Evolutionary conservation across 2,797 vertebrate genomes (phyloP), one percentile per base, ranked within the genome.

Genomic region (Centroberyx gerrardi): DNA sequence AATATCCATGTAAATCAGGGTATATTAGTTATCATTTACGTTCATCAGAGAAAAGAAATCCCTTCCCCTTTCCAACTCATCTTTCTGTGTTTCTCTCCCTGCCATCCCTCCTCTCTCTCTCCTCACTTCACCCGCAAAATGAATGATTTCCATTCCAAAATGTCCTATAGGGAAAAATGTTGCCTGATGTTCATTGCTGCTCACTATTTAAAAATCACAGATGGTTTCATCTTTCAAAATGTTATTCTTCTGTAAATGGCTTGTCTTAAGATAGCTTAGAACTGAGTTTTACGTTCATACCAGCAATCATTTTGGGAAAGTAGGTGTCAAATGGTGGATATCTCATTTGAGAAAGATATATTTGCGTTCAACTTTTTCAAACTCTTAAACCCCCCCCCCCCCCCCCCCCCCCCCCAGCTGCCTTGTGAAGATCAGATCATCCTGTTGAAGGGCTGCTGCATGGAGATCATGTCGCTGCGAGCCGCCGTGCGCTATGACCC

Each of bases 391-490:
- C n/a, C n/a, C n/a, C n/a, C n/a, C n/a, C n/a, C n/a, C n/a, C n/a
- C n/a, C n/a, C n/a, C n/a, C n/a, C n/a, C n/a, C n/a, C n/a, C n/a
- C 94, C 22, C 0, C 1, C 92, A 98, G 96, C 96, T 97, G 94
- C 97, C 97, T 92, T 98, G 96, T 62, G 96, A 98, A 93, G 97
- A 97, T 91, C 96, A 97, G 96, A 97, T 97, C 94, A 97, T 98
- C 95, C 95, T 97, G 90, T 90, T 98, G 91, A 97, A 98, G 89
- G 97, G 97, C 88, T 98, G 97, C 95, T 98, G 97, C 93, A 97
- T 97, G 97, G 97, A 98, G 95, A 97, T 98, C 94, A 98, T 98
- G 97, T 98, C 97, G 0, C 94, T 97, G 85, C 95, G 97, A 72
- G 97, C 97, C 0, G 97, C 97, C 46, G 96, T 98, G 77, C 96